These are phyloP conservation scores for Echiichthys vipera DNA, from an alignment of 2,797 vertebrate species.

Conservation along the genomic window DNA sequence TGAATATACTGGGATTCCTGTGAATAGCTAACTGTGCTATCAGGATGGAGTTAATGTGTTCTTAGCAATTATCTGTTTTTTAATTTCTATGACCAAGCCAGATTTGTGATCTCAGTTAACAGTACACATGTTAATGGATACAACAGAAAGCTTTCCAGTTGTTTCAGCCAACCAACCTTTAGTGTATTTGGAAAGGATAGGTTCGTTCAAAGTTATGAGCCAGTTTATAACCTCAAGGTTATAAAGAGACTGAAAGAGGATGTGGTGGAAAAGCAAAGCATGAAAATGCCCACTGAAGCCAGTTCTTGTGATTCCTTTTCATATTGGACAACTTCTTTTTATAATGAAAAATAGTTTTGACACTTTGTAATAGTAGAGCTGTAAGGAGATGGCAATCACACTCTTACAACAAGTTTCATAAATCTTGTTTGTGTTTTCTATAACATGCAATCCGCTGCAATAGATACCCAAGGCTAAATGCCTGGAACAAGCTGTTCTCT, in stretches of 20 bases:
- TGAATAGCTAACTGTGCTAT: conserved; percentile 9
- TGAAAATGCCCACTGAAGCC: conserved; percentile 27
- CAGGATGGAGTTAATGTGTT: background rate
- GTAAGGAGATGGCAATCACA: background rate
- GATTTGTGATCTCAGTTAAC: conserved; percentile 33
- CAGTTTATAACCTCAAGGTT: conserved; percentile 45
- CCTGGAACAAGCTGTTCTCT: background rate
- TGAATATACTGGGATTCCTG: background rate
- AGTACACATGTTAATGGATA: conserved; percentile 11
- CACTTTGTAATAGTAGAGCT: background rate
- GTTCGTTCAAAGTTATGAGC: conserved; percentile 17
- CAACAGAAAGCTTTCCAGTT: conserved; percentile 36
- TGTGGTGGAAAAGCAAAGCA: conserved; percentile 29
- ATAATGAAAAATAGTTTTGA: background rate
- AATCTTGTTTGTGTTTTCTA: background rate
- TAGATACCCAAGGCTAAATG: background rate
- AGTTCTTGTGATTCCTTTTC: conserved; percentile 16
- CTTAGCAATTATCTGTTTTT: conserved; percentile 29
- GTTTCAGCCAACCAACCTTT: conserved; percentile 49
- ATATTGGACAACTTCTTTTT: conserved; percentile 1
- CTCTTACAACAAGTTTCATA: background rate
- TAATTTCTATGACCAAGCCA: conserved; percentile 14
- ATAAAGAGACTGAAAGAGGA: conserved; percentile 39
- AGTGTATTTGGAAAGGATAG: conserved; percentile 40
- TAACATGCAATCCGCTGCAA: background rate